Conservation (phyloP, 1,140 invertebrate genomes). For the Drosophila persimilis region DNA sequence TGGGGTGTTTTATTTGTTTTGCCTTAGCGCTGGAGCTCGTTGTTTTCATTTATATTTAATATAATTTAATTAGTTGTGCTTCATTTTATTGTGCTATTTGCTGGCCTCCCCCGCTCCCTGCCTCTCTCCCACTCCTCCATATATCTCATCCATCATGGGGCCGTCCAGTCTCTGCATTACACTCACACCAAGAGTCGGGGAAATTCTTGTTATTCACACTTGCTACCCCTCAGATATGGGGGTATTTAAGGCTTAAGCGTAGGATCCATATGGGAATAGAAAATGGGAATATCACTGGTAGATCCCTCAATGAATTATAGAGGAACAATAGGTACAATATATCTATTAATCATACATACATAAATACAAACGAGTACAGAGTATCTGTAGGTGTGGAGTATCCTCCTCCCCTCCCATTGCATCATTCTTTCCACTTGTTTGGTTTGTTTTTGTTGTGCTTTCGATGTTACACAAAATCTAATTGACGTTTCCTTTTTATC, state of each 20-base stretch:
- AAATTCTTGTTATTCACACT: slow-evolving; percentile 39
- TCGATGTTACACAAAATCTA: slow-evolving; percentile 51
- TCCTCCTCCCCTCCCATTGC: not conserved
- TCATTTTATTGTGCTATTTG: slow-evolving; percentile 53
- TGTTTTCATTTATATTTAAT: slow-evolving; percentile 68
- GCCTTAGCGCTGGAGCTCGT: slow-evolving; percentile 26
- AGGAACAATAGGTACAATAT: no score
- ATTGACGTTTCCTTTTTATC: slow-evolving; percentile 54
- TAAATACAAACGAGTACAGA: not conserved
- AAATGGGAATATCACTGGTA: no score
- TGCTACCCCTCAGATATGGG: not conserved
- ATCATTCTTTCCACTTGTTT: slow-evolving; percentile 24
- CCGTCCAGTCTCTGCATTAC: slow-evolving; percentile 5
- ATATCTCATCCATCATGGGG: slow-evolving; percentile 20
- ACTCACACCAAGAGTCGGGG: not conserved
- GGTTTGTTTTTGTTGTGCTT: slow-evolving; percentile 42
- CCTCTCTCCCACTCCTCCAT: not conserved
- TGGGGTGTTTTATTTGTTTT: slow-evolving; percentile 55
- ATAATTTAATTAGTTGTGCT: slow-evolving; percentile 77
- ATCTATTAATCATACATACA: no score
- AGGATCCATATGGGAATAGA: no score
- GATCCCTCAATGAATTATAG: no score
- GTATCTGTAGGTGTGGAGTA: not conserved
- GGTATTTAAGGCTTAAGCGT: not conserved
- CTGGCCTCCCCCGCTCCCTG: slow-evolving; percentile 3